A percentile compares a stretch with the other conserved stretches of the same genome.
Conservation (phyloP, 2,113 vertebrate species). For the Azemiops feae region DNA sequence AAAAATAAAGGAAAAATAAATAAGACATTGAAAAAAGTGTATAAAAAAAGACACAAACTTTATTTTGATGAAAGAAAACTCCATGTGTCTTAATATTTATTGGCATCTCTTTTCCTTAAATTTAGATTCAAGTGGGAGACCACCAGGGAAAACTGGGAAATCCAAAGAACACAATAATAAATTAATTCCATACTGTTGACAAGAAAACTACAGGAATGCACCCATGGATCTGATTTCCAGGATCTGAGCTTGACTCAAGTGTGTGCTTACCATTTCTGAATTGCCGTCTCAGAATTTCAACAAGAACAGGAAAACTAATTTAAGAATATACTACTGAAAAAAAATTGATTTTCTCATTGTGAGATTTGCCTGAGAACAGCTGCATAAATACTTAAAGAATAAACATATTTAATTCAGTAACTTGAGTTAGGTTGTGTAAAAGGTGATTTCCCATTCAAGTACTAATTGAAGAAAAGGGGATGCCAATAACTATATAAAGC, state of each 20-base stretch:
- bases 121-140: not conserved
- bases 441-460: not conserved
- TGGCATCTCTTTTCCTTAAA: not conserved
- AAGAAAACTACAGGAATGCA: not conserved
- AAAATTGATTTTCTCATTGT: not conserved
- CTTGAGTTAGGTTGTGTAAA: not conserved
- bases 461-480: not conserved
- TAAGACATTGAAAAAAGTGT: not conserved
- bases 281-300: not conserved
- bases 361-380: not conserved
- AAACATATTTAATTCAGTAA: not conserved
- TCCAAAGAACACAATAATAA: not conserved
- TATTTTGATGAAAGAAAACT: not conserved
- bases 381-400: not conserved
- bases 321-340: not conserved
- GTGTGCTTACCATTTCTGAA: not conserved
- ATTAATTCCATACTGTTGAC: not conserved
- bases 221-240: not conserved
- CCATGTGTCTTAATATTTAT: not conserved
- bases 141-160: not conserved
- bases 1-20: not conserved
- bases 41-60: not conserved
- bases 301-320: not conserved
- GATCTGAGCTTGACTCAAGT: not conserved
- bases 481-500: not conserved